Evolutionary conservation across 2,113 vertebrate species (phyloP), one percentile per base, ranked within the genome.

Genomic region (Pygathrix nemaeus): DNA sequence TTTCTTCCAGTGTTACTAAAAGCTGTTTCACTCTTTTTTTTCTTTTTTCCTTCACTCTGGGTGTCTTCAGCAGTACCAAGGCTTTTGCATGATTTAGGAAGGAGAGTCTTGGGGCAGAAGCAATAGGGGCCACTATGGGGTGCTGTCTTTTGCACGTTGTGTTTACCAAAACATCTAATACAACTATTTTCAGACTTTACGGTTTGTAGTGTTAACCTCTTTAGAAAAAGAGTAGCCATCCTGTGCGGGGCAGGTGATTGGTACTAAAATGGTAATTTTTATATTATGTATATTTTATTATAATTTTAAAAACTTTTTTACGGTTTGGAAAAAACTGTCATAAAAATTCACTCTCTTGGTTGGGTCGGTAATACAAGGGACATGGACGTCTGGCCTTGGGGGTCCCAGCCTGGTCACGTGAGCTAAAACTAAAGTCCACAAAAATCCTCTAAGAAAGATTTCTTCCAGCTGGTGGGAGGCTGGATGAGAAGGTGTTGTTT

Each of bases 1-100:
- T 98, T 99, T 45, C 99, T 99, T 50, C 99, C 99, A 0, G 99
- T 96, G 0, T 98, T 99, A 98, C 98, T 97, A 72, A 99, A 96
- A 0, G 98, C 98, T 43, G 76, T 55, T 55, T 8, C 57, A 70
- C 30, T 96, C 96, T 72, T 81, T 97, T 93, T 50, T 66, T 97
- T 55, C 99, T 98, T 97, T 98, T 99, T 38, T 17, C 35, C 96
- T 97, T 97, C 92, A 0, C 61, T 18, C 2, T 97, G 96, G 48
- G 90, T 38, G 20, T 98, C 97, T 55, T 95, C 97, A 18, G 23
- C 96, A 27, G 97, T 98, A 66, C 98, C 99, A 93, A 99, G 5
- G 97, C 40, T 76, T 90, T 98, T 97, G 96, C 3, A 75, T 94
- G 96, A 97, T 50, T 70, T 97, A 98, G 38, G 16, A 3, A 8